Conservation (phyloP, 2,888 invertebrate species). For the Bellardia pandia region DNA sequence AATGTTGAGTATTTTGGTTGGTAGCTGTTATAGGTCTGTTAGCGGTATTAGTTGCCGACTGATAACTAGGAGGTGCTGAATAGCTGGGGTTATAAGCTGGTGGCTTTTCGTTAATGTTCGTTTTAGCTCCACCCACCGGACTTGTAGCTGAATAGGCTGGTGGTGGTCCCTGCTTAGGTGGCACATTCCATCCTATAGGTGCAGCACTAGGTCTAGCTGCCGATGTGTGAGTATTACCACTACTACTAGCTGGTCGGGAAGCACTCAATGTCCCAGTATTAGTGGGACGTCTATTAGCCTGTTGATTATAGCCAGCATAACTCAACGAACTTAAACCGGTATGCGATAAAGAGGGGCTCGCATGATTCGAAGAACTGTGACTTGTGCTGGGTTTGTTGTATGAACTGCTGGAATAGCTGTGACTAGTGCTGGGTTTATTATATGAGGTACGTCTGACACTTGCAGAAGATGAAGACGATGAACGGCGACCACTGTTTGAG, state of each 20-base stretch:
- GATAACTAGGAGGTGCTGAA: constrained; percentile 79
- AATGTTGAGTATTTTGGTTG: constrained; percentile 57
- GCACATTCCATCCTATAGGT: constrained; percentile 82
- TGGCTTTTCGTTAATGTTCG: constrained; percentile 81
- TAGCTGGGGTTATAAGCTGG: constrained; percentile 80
- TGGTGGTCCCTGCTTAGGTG: constrained; percentile 82
- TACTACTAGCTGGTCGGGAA: constrained; percentile 62
- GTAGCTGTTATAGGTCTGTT: constrained; percentile 66
- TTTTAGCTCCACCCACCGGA: constrained; percentile 81
- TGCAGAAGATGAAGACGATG: constrained; percentile 73
- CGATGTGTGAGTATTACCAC: constrained; percentile 54
- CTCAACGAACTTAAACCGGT: constrained; percentile 78
- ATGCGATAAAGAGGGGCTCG: constrained; percentile 75
- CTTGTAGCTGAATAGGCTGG: constrained; percentile 81
- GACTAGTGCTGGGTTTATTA: constrained; percentile 39
- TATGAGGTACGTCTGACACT: constrained; percentile 72
- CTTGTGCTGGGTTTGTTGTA: background rate
- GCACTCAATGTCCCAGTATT: constrained; percentile 42
- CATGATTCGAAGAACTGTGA: constrained; percentile 73
- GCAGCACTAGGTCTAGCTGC: constrained; percentile 56
- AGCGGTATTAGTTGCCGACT: constrained; percentile 76
- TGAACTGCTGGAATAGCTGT: constrained; percentile 21
- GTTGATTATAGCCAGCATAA: constrained; percentile 76
- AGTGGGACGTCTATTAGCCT: constrained; percentile 62
- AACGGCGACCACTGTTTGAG: constrained; percentile 75